These are phyloP conservation scores for Prunella fulvescens DNA, from an alignment of 2,113 vertebrate species.

Conservation along the genomic window DNA sequence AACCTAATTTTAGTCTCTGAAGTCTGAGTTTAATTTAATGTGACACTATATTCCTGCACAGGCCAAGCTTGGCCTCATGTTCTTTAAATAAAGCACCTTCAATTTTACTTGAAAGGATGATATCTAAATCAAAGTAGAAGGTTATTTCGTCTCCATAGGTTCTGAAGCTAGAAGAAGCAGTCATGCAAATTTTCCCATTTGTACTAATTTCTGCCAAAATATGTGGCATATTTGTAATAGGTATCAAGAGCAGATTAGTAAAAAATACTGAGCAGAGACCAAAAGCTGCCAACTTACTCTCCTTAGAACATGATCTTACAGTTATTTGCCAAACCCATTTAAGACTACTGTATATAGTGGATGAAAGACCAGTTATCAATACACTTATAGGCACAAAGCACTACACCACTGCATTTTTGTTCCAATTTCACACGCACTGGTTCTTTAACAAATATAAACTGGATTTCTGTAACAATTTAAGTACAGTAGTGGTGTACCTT, in stretches of 20 bases:
- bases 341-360: neutral
- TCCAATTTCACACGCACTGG: neutral
- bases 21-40: constrained; percentile 55
- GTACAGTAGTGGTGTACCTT: neutral
- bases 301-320: neutral
- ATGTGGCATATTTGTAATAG: neutral
- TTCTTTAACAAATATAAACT: neutral
- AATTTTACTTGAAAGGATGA: constrained; percentile 36
- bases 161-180: neutral
- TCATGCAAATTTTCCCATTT: neutral
- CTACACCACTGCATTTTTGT: neutral
- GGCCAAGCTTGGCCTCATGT: constrained; percentile 34
- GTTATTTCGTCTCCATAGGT: constrained; percentile 12
- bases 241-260: neutral
- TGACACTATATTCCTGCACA: constrained; percentile 44
- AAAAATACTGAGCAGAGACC: neutral
- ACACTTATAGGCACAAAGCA: neutral
- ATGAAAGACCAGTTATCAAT: neutral
- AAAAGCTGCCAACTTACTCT: neutral
- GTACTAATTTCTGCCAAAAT: constrained; percentile 14
- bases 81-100: constrained; percentile 61
- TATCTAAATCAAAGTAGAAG: constrained; percentile 48
- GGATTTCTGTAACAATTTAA: neutral
- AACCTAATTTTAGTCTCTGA: constrained; percentile 50
- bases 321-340: neutral